Conservation (phyloP, 2,797 vertebrate species). For the Synanceia verrucosa region DNA sequence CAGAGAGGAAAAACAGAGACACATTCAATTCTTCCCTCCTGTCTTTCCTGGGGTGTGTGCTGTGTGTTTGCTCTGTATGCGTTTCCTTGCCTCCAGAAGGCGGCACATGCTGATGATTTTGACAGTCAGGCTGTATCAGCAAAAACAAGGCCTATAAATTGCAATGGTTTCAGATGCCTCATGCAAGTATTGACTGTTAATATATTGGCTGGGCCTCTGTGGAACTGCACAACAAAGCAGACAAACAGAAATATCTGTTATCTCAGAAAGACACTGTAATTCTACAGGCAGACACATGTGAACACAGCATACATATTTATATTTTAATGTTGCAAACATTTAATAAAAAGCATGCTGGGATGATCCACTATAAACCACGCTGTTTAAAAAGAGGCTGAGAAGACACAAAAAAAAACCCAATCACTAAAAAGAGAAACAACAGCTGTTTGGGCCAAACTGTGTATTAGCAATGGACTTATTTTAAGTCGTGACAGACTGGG, state of each 20-base stretch:
- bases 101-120: constrained; percentile 74
- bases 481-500: background rate
- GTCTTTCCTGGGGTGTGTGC: constrained; percentile 42
- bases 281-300: constrained; percentile 10
- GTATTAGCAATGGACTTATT: background rate
- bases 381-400: constrained; percentile 55
- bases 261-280: constrained; percentile 9
- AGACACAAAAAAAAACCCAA: constrained; percentile 45
- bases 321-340: constrained; percentile 11
- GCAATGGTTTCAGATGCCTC: constrained; percentile 71
- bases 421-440: constrained; percentile 39
- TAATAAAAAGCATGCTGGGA: no score
- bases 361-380: constrained; percentile 30
- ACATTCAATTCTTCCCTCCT: constrained; percentile 35
- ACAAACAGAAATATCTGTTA: constrained; percentile 33
- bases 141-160: constrained; percentile 80
- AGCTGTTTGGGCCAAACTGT: constrained; percentile 24
- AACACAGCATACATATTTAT: constrained; percentile 7
- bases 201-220: constrained; percentile 47
- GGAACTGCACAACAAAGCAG: constrained; percentile 50
- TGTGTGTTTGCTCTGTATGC: constrained; percentile 63
- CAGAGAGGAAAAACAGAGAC: constrained; percentile 21
- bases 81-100: constrained; percentile 60
- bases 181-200: constrained; percentile 75
- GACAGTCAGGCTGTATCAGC: constrained; percentile 83